These are phyloP conservation scores for Ophthalmotilapia sp. DNA, from an alignment of 2,113 vertebrate genomes.

Conservation along the genomic window DNA sequence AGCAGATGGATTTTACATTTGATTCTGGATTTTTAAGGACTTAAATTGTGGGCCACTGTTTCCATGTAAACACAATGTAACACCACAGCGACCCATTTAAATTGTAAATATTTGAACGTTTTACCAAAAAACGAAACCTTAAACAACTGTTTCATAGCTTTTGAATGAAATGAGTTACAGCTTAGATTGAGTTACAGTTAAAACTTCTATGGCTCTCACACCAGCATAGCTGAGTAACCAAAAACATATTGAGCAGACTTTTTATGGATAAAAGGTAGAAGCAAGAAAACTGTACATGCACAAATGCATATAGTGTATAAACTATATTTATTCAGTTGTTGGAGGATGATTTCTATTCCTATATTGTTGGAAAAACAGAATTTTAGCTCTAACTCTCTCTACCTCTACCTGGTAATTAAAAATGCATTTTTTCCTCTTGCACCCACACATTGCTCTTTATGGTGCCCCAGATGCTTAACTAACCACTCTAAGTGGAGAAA, in stretches of 20 bases:
- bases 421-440: not conserved
- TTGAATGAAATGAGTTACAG: not conserved
- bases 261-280: not conserved
- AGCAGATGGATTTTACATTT: not conserved
- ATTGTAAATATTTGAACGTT: not conserved
- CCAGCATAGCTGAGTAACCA: not conserved
- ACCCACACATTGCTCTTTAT: not conserved
- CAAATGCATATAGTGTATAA: not conserved
- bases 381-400: not conserved
- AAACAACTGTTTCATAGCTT: not conserved
- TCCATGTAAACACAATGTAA: not conserved
- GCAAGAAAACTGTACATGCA: not conserved
- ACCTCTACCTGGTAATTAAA: conserved; percentile 21
- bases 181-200: not conserved
- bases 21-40: not conserved
- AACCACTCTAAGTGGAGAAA: not conserved
- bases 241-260: not conserved
- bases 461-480: not conserved
- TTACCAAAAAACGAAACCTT: not conserved
- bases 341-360: not conserved
- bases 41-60: not conserved
- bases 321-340: not conserved
- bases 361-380: not conserved
- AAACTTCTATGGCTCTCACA: not conserved
- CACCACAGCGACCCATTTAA: not conserved